phyloP scores from a whole-genome alignment of 2,888 invertebrate species.

The Dynastes grantii region DNA sequence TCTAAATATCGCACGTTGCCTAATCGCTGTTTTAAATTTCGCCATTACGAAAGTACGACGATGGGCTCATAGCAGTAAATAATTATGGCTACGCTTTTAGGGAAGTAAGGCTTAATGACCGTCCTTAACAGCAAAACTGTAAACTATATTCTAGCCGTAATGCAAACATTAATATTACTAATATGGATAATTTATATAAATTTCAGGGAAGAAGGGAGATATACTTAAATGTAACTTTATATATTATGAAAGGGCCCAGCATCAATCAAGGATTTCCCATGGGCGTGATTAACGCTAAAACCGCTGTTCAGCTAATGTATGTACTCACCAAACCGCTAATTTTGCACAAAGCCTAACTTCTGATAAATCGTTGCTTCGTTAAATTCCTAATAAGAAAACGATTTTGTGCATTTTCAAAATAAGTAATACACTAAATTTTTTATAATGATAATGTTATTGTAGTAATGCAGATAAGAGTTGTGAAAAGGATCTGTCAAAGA shows the following conservation, averaged over 20 bases:
- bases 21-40: neutral
- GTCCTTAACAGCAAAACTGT: constrained; percentile 29
- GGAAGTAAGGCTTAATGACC: constrained; percentile 26
- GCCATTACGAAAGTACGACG: neutral
- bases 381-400: constrained; percentile 2
- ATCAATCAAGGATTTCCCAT: constrained; percentile 62
- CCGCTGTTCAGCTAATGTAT: constrained; percentile 55
- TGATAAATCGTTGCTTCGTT: constrained; percentile 48
- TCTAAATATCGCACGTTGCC: too few species aligned
- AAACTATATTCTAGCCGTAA: constrained; percentile 30
- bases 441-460: too few species aligned
- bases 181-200: constrained; percentile 44
- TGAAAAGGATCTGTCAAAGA: too few species aligned
- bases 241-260: constrained; percentile 58
- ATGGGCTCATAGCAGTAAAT: constrained; percentile 1
- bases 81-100: constrained; percentile 28
- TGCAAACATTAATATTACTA: constrained; percentile 42
- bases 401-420: neutral
- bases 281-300: constrained; percentile 61
- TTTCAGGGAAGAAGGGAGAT: constrained; percentile 28
- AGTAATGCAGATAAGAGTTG: too few species aligned
- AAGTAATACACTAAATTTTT: too few species aligned
- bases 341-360: constrained; percentile 45
- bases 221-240: constrained; percentile 52
- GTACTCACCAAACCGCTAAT: constrained; percentile 51